Evolutionary conservation across 2,797 vertebrate species (phyloP).

Genomic region (Gila robusta): DNA sequence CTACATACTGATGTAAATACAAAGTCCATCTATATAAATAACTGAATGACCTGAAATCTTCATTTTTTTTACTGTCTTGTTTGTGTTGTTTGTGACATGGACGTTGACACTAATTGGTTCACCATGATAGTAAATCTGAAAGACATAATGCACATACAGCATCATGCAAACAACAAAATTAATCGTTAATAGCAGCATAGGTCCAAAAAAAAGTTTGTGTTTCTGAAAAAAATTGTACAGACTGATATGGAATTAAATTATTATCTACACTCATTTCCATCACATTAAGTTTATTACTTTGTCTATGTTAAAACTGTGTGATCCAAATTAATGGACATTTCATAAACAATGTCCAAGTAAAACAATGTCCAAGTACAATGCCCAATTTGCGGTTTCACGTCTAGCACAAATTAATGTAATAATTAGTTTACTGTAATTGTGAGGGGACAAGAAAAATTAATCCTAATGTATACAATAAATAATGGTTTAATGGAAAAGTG

Average conservation of each 20-base stretch:
- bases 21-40: constrained; percentile 8
- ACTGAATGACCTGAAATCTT: constrained; percentile 89
- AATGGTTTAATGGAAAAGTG: no score
- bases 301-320: background rate
- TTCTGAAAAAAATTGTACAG: no score
- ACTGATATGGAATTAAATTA: background rate
- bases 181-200: background rate
- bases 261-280: background rate
- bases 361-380: no score
- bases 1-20: background rate
- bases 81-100: constrained; percentile 97
- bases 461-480: no score
- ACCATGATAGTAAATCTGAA: constrained; percentile 95
- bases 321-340: background rate
- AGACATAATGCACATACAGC: constrained; percentile 7
- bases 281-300: background rate
- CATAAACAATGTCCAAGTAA: background rate
- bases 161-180: background rate
- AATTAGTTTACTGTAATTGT: no score
- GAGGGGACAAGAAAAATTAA: no score
- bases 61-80: constrained; percentile 96
- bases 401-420: no score
- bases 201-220: background rate
- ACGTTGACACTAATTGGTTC: constrained; percentile 97
- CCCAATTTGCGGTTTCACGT: no score